These are phyloP conservation scores for Tetragnatha montana DNA, from an alignment of 2,888 invertebrate species.

Conservation along the genomic window DNA sequence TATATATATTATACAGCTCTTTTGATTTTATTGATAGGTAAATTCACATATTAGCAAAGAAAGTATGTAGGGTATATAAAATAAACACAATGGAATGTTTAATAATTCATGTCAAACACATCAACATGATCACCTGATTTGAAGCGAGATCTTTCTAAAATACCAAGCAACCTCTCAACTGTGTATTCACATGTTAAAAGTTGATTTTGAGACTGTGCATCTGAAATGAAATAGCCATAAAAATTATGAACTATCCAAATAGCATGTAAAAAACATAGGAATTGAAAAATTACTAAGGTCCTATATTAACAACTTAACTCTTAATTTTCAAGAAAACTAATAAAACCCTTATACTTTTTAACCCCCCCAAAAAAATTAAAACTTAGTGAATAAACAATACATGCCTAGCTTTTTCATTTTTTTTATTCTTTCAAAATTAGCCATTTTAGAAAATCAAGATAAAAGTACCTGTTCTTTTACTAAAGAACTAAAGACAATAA, in stretches of 20 bases:
- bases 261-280: not conserved
- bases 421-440: no score
- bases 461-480: no score
- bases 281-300: not conserved
- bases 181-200: constrained; percentile 85
- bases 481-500: no score
- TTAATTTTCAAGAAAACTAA: no score
- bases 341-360: no score
- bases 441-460: no score
- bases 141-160: constrained; percentile 84
- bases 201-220: constrained; percentile 58
- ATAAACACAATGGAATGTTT: constrained; percentile 4
- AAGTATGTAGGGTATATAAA: constrained; percentile 4
- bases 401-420: no score
- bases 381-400: no score
- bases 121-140: constrained; percentile 89
- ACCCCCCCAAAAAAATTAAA: no score
- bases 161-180: constrained; percentile 83
- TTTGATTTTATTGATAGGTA: constrained; percentile 20
- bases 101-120: constrained; percentile 82
- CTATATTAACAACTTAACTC: no score
- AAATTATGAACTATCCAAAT: not conserved
- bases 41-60: constrained; percentile 28
- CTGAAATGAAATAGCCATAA: constrained; percentile 15
- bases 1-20: constrained; percentile 36